Percentiles rank a stretch among this genome's conserved stretches.
Conservation (phyloP, 2,113 vertebrate genomes). For the Ginglymostoma cirratum region DNA sequence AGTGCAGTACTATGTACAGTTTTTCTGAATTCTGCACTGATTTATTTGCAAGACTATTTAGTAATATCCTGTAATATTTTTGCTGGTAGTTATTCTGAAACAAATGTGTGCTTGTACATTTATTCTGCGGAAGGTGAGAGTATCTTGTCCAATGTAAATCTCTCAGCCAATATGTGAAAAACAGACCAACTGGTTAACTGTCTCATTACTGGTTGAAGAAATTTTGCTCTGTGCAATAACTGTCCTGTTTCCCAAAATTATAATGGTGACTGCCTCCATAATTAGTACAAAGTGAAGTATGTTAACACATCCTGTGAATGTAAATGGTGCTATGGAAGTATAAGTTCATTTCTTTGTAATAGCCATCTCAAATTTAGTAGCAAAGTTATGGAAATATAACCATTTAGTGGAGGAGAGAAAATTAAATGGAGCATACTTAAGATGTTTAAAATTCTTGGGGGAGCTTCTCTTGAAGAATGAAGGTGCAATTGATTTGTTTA, state of each 20-base stretch:
- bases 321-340: background rate
- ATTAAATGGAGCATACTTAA: background rate
- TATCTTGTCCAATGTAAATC: background rate
- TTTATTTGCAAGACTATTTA: background rate
- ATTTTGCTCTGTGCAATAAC: background rate
- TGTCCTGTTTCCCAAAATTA: background rate
- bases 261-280: background rate
- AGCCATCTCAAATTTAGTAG: background rate
- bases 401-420: background rate
- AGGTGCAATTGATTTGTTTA: background rate
- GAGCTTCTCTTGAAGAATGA: background rate
- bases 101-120: background rate
- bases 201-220: background rate
- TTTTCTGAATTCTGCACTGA: background rate
- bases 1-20: background rate
- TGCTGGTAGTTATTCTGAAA: background rate
- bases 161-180: background rate
- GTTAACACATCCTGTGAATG: background rate
- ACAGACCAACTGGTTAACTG: background rate
- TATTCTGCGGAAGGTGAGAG: background rate
- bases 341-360: background rate
- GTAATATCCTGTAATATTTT: background rate
- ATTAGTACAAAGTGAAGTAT: background rate
- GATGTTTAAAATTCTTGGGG: background rate
- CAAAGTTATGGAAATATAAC: background rate